Evolutionary conservation across 2,888 invertebrate genomes (phyloP).

Genomic region (Candidula unifasciata): DNA sequence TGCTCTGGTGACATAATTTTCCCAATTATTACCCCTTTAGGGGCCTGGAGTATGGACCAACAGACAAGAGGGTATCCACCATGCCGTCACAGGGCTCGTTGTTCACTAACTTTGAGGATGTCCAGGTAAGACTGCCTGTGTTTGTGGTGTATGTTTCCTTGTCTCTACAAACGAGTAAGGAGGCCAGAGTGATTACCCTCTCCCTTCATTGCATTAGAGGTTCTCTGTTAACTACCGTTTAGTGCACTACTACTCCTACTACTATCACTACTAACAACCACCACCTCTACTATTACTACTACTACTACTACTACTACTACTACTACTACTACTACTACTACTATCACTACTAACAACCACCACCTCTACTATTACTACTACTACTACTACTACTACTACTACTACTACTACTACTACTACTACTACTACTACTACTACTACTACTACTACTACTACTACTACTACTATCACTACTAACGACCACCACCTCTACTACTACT

Average conservation of each 20-base stretch:
- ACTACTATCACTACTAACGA: too few relatives aligned
- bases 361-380: background rate
- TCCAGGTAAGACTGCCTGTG: slow-evolving; percentile 70
- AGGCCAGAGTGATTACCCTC: too few relatives aligned
- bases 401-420: background rate
- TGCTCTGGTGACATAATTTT: slow-evolving; percentile 60
- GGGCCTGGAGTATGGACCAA: slow-evolving; percentile 65
- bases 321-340: background rate
- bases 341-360: background rate
- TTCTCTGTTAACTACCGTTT: background rate
- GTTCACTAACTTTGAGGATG: slow-evolving; percentile 78
- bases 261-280: background rate
- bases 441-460: background rate
- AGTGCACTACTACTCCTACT: background rate
- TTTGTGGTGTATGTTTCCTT: too few relatives aligned
- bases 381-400: background rate
- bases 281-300: background rate
- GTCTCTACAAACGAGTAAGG: too few relatives aligned
- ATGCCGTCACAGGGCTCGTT: slow-evolving; percentile 76
- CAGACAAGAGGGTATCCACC: slow-evolving; percentile 70
- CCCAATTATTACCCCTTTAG: slow-evolving; percentile 64
- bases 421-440: background rate
- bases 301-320: background rate
- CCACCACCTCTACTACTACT: too few relatives aligned
- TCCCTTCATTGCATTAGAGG: too few relatives aligned